phyloP scores from a whole-genome alignment of 2,888 invertebrate species.

The Cheilosia urbana region DNA sequence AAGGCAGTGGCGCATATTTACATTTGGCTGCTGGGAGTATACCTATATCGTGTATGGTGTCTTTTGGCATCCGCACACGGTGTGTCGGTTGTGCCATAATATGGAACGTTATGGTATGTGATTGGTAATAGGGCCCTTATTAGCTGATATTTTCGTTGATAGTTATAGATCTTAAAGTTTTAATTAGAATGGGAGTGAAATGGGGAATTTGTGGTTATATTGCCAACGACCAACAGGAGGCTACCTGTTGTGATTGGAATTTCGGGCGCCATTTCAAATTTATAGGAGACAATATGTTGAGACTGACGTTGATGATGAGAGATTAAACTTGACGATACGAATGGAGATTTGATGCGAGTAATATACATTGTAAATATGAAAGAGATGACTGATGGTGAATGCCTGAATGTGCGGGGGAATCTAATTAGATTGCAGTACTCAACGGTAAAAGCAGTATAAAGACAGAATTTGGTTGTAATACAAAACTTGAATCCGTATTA shows the following conservation, averaged over 20 bases:
- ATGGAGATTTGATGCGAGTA: conserved; percentile 10
- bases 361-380: conserved; percentile 52
- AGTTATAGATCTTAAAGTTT: conserved; percentile 75
- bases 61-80: conserved; percentile 5
- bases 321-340: conserved; percentile 17
- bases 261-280: conserved; percentile 65
- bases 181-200: conserved; percentile 72
- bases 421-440: too few species aligned
- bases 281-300: conserved; percentile 59
- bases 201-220: conserved; percentile 49
- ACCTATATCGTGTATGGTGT: background rate
- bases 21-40: background rate
- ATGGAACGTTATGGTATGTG: conserved; percentile 73
- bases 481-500: too few species aligned
- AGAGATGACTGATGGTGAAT: background rate
- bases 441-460: too few species aligned
- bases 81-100: conserved; percentile 48
- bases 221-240: conserved; percentile 18
- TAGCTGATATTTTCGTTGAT: conserved; percentile 72
- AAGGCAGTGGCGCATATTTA: conserved; percentile 50
- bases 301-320: conserved; percentile 34
- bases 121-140: conserved; percentile 72
- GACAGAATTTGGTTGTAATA: too few species aligned
- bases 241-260: conserved; percentile 72
- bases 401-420: too few species aligned